Evolutionary conservation across 2,113 vertebrate species (phyloP), one percentile per base, ranked within the genome.

Genomic region (Noturus placidus): DNA sequence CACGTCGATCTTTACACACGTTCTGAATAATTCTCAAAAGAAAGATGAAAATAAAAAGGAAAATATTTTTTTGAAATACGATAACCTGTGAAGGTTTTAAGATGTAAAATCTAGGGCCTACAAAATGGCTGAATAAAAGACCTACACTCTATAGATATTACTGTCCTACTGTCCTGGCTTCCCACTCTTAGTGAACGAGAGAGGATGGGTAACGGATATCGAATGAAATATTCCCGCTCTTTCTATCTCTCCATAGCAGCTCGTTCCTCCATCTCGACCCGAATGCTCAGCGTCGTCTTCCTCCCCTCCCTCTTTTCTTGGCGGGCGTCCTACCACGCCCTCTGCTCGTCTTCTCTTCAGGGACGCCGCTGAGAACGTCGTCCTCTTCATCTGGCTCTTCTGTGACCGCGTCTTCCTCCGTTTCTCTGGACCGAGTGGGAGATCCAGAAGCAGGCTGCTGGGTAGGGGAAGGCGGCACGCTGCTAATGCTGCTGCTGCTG

Each of bases 291-390:
- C 89, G 88, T 61, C 86, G 78, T 42, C 87, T 56, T 22, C 91
- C 90, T 85, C 94, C 93, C 11, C 92, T 91, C 10, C 93, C 94
- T 90, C 92, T 92, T 84, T 93, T 93, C 82, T 91, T 95, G 15
- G 88, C 30, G 0, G 91, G 20, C 9, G 72, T 52, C 83, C 92
- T 93, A 0, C 90, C 87, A 11, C 92, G 93, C 17, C 88, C 91
- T 33, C 87, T 46, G 30, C 57, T 27, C 11, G 30, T 86, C 59
- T 89, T 93, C 76, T 92, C 92, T 79, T 82, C 92, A 0, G 85
- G 33, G 20, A n/a, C 80, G 42, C 42, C 61, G 14, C 77, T 77
- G 42, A 46, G 77, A 63, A 85, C 88, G n/a, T 89, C 85, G 3
- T 91, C 92, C 17, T 92, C 92, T 38, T 90, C 89, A 4, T 89